Evolutionary conservation across 2,113 vertebrate genomes (phyloP).

Genomic region (Cavia aperea): DNA sequence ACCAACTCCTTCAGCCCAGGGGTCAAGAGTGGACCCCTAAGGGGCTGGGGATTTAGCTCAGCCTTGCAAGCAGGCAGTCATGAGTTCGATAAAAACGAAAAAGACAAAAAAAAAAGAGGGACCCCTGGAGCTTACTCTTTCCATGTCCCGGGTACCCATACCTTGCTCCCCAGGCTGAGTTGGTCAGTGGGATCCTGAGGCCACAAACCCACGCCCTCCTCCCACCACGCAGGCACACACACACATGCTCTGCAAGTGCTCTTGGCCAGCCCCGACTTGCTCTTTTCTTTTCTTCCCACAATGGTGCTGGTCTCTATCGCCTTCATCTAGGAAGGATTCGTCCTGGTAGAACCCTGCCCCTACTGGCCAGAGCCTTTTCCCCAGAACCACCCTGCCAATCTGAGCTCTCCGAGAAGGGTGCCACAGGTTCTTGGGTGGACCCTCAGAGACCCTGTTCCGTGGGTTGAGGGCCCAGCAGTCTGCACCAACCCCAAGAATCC

Average conservation of each 20-base stretch:
- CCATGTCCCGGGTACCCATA: too few relatives aligned
- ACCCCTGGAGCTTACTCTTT: too few relatives aligned
- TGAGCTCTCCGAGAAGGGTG: too few relatives aligned
- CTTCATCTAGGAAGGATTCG: not conserved
- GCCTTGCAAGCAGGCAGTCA: too few relatives aligned
- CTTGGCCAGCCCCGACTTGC: rapidly evolving
- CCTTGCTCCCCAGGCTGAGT: too few relatives aligned
- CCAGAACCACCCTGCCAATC: not conserved
- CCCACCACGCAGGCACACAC: rapidly evolving
- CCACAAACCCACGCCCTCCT: not conserved
- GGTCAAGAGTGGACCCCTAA: too few relatives aligned
- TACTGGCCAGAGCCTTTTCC: not conserved
- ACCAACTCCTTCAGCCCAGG: too few relatives aligned
- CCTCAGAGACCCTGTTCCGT: not conserved
- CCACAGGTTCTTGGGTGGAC: not conserved
- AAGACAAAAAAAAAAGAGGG: too few relatives aligned
- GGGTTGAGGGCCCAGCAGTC: not conserved
- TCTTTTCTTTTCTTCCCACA: not conserved
- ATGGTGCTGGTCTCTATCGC: not conserved
- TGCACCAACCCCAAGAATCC: not conserved
- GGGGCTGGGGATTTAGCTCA: too few relatives aligned
- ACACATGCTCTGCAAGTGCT: not conserved
- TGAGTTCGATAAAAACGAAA: too few relatives aligned
- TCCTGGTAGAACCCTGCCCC: not conserved
- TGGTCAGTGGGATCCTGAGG: not conserved